Conservation (phyloP, 2,797 vertebrate genomes). For the Luscinia megarhynchos region DNA sequence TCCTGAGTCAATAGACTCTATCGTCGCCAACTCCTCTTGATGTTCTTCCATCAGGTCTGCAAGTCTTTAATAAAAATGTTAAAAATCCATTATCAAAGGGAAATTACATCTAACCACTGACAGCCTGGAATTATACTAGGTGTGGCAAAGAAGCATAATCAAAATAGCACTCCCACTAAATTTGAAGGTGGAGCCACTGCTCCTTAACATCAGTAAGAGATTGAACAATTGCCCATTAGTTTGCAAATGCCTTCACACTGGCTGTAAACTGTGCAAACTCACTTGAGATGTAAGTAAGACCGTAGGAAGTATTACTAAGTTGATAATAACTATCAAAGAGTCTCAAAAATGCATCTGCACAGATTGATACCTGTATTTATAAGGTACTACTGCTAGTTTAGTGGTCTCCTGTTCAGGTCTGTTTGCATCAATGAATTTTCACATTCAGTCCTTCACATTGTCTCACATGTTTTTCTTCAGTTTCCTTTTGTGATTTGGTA, state of each 20-base stretch:
- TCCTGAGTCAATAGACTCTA: constrained; percentile 82
- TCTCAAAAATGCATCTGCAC: not conserved
- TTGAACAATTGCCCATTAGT: not conserved
- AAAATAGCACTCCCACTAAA: not conserved
- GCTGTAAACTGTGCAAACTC: not conserved
- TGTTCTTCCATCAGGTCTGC: constrained; percentile 84
- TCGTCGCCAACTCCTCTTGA: constrained; percentile 84
- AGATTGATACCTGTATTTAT: not conserved
- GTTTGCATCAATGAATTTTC: not conserved
- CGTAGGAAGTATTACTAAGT: not conserved
- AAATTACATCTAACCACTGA: not conserved
- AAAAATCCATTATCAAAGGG: not conserved
- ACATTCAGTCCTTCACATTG: not conserved
- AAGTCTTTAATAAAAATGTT: constrained; percentile 69
- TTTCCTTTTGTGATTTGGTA: not conserved
- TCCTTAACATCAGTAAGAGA: not conserved
- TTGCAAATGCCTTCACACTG: not conserved
- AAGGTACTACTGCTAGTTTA: not conserved
- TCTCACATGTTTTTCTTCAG: not conserved
- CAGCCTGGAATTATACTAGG: not conserved
- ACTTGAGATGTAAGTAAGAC: not conserved
- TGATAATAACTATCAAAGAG: not conserved
- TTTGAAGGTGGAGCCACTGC: not conserved
- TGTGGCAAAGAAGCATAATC: not conserved
- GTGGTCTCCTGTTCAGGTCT: not conserved